Base-by-base conservation (phyloP, 2,797 vertebrate genomes). In the Heteromormyrus szaboi region DNA sequence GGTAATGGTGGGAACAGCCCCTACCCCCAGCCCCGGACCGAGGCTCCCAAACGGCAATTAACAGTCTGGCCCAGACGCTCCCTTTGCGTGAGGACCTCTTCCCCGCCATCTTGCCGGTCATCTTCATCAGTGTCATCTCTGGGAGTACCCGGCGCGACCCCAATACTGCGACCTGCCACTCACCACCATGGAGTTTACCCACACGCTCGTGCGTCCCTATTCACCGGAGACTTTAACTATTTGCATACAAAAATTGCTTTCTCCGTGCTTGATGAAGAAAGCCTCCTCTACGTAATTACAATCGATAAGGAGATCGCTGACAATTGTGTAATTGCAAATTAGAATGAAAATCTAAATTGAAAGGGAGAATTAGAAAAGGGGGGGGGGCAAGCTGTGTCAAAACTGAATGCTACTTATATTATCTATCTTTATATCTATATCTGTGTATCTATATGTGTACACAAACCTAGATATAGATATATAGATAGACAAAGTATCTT, bases 171-270 rank as follows among this genome's bases (percentile, higher is more conserved):
- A 90, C 89, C 96, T 94, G 96, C 95, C 97, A 96, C 94, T 97
- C 97, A 96, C 93, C 92, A 14, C 95, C 94, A 97, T 94, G 91
- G 91, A 95, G 93, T 95, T 95, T 94, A 96, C 96, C 94, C 95
- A 94, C 96, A 93, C 19, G 89, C 88, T 91, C 2, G 14, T 72
- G 93, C 94, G 92, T 91, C 90, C 0, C 90, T 92, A 94, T 92
- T 91, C 96, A 96, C 96, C 33, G 92, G 95, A 96, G 95, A 94
- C 93, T 95, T 95, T 92, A 94, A 95, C 95, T 94, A 96, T 97
- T 97, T 97, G 96, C 96, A 97, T 96, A 95, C 91, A 95, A 95
- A 97, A 94, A 97, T 96, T 93, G 95, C 95, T 96, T 95, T 96
- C 94, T 95, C 96, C 95, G 93, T 0, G 94, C 93, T 89, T 54